phyloP scores from a whole-genome alignment of 2,888 invertebrate genomes.

The Psococerastis gibbosa region DNA sequence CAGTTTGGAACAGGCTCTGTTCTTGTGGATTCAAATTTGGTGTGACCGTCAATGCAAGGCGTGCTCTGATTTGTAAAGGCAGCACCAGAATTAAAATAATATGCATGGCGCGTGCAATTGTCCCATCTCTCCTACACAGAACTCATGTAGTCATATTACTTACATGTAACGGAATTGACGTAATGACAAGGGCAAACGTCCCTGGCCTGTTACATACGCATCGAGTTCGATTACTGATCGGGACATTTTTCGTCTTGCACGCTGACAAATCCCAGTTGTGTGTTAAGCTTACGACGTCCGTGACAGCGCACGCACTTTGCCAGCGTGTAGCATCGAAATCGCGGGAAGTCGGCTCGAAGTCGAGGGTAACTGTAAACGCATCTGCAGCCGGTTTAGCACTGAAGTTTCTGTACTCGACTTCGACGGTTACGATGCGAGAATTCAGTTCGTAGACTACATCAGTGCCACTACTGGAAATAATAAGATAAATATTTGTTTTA shows the following conservation, averaged over 20 bases:
- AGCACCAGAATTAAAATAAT: too few species aligned
- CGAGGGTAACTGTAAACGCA: not conserved
- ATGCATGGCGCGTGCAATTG: too few species aligned
- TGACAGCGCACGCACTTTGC: conserved; percentile 26
- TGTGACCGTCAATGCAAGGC: too few species aligned
- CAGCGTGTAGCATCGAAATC: conserved; percentile 24
- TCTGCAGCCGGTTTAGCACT: conserved; percentile 1
- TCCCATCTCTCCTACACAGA: too few species aligned
- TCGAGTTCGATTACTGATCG: conserved; percentile 27
- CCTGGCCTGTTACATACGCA: conserved; percentile 43
- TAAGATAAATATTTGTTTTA: too few species aligned
- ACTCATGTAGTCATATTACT: not conserved
- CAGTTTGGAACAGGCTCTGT: too few species aligned
- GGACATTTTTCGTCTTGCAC: conserved; percentile 24
- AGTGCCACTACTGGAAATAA: conserved; percentile 35
- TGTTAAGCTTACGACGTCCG: conserved; percentile 24
- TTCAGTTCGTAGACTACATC: conserved; percentile 45
- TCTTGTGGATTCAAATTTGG: too few species aligned
- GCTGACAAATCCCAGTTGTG: conserved; percentile 41
- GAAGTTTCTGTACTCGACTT: conserved; percentile 18
- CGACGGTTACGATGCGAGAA: conserved; percentile 34
- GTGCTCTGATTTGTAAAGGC: too few species aligned
- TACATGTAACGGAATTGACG: conserved; percentile 23
- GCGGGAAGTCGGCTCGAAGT: not conserved
- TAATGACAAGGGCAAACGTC: conserved; percentile 40